Evolutionary conservation across 2,113 vertebrate genomes (phyloP).

Genomic region (Cyphomyrus plagiostoma): DNA sequence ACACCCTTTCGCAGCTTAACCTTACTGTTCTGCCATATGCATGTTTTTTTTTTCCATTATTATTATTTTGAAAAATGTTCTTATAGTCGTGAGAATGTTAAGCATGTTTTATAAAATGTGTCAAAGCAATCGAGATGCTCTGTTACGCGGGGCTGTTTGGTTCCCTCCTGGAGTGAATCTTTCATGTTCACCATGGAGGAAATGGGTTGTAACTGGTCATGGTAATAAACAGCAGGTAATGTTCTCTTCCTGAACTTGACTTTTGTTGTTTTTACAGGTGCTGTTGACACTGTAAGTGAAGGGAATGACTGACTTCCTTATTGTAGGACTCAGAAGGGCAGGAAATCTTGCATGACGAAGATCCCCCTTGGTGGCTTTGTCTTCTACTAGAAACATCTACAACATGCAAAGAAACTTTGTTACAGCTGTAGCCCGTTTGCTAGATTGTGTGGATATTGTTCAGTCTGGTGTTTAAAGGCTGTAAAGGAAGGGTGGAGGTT

Average conservation of each 20-base stretch:
- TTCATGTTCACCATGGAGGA: background rate
- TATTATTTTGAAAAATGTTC: too few relatives aligned
- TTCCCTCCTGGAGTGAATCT: background rate
- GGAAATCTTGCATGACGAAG: background rate
- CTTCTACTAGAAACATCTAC: background rate
- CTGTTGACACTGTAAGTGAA: conserved; percentile 16
- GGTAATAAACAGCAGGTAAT: background rate
- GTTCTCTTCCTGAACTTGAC: background rate
- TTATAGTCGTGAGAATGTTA: background rate
- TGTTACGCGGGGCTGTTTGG: too few relatives aligned
- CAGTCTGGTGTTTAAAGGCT: background rate
- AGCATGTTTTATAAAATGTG: background rate
- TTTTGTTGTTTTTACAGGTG: conserved; percentile 7
- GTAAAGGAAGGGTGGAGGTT: background rate
- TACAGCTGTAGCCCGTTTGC: background rate
- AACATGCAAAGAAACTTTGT: background rate
- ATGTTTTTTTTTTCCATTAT: too few relatives aligned
- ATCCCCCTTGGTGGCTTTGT: background rate
- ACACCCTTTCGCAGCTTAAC: background rate
- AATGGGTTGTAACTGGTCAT: background rate
- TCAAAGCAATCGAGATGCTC: background rate
- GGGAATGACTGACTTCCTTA: background rate
- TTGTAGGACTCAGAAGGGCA: background rate
- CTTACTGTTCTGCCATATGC: background rate
- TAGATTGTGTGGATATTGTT: background rate